Conservation (phyloP, 2,888 invertebrate species). For the Drosophila borborema region DNA sequence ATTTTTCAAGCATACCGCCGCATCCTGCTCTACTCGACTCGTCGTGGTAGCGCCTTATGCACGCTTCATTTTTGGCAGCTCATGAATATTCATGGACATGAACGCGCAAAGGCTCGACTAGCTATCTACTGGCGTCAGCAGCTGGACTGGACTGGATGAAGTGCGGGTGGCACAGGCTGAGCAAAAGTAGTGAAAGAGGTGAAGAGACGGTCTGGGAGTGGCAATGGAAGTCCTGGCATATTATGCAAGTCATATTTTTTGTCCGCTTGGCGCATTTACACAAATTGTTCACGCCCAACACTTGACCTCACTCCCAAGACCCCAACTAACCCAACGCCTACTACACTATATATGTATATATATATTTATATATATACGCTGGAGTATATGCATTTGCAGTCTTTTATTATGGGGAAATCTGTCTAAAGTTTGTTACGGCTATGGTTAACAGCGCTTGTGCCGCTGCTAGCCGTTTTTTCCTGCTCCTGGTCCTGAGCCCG, state of each 20-base stretch:
- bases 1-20: slow-evolving; percentile 55
- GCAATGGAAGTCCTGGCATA: slow-evolving; percentile 4
- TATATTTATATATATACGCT: neutral
- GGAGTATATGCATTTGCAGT: slow-evolving; percentile 3
- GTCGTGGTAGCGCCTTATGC: slow-evolving; percentile 49
- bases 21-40: slow-evolving; percentile 11
- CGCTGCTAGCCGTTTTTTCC: neutral
- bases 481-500: neutral
- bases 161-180: neutral
- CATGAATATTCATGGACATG: slow-evolving; percentile 85
- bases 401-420: slow-evolving; percentile 31
- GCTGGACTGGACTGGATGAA: slow-evolving; percentile 26
- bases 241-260: slow-evolving; percentile 62
- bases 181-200: neutral
- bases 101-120: slow-evolving; percentile 70
- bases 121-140: slow-evolving; percentile 48
- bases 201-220: neutral
- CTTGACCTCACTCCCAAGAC: slow-evolving; percentile 3
- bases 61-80: slow-evolving; percentile 73
- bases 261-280: slow-evolving; percentile 46
- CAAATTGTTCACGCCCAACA: slow-evolving; percentile 52
- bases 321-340: neutral
- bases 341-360: neutral
- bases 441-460: slow-evolving; percentile 4
- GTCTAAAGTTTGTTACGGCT: slow-evolving; percentile 26